Conservation (phyloP, 1,140 invertebrate species). For the Acromyrmex echinatior region DNA sequence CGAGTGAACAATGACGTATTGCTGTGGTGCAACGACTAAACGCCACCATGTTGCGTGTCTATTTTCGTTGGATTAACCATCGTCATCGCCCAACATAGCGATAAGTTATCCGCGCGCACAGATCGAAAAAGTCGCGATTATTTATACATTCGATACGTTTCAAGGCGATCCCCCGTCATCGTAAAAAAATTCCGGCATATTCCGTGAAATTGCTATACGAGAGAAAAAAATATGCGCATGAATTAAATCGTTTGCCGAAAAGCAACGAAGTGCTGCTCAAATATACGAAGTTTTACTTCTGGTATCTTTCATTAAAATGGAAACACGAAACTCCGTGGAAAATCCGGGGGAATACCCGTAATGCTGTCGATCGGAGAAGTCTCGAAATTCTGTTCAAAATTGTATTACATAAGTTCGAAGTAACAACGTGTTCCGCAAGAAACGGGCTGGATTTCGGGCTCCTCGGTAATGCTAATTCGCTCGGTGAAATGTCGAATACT, state of each 20-base stretch:
- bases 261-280: not conserved
- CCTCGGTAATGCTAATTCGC: conserved; percentile 23
- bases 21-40: conserved; percentile 42
- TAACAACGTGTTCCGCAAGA: not conserved
- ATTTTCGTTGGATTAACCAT: conserved; percentile 71
- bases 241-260: not conserved
- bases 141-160: conserved; percentile 27
- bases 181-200: not conserved
- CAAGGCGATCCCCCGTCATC: conserved; percentile 22
- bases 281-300: not conserved
- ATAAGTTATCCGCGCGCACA: conserved; percentile 32
- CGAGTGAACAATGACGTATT: conserved; percentile 50
- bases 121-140: conserved; percentile 39
- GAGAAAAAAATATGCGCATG: conserved; percentile 11
- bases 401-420: not conserved
- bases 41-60: conserved; percentile 55
- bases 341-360: not conserved
- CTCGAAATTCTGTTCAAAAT: not conserved
- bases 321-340: not conserved
- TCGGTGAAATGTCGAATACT: not conserved
- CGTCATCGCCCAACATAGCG: conserved; percentile 75
- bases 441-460: not conserved
- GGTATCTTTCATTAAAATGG: not conserved
- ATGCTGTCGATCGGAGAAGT: not conserved
- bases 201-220: not conserved